Evolutionary conservation across 2,888 invertebrate species (phyloP), one percentile per base, ranked within the genome.

Genomic region (Cerastis leucographa): DNA sequence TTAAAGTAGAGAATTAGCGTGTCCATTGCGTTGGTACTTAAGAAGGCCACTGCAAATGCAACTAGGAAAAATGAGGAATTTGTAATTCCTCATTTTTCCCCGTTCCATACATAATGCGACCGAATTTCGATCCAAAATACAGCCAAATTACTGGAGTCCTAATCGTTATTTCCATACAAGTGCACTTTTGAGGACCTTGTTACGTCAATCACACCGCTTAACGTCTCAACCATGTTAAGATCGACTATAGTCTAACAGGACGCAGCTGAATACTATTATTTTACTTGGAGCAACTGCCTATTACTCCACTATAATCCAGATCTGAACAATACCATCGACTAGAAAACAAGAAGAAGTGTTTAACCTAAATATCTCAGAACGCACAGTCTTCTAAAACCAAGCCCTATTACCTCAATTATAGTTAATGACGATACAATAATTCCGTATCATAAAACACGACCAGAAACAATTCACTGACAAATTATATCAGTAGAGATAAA

Each of bases 401-500:
- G 25, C 17, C 2, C 25, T 12, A n/a, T 40, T 42, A 56, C 17
- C 67, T 61, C 59, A 61, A 51, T 17, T 44, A 35, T 56, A 71
- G 29, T 69, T 69, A 81, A 83, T 74, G 44, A 40, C 62, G 59
- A 73, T n/a, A 83, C 67, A 83, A 80, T 83, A 69, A 78, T 86
- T 76, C 42, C 69, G 42, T 62, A 44, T 64, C 59, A 79, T 76
- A 76, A 78, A 80, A 79, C 71, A 76, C 40, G 46, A 72, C 12
- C 59, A 17, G 76, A 75, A 72, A 76, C 72, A 80, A 81, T 86
- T 72, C 64, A 76, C 64, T 78, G 80, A 76, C 81, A 78, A 81
- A 88, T 86, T 85, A 82, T 84, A 82, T 74, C 81, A 81, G 70
- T 74, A 65, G 72, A 86, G 85, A 87, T 85, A 83, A 85, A 85